Base-by-base conservation (phyloP, 2,888 invertebrate genomes). In the Germaria angustata region DNA sequence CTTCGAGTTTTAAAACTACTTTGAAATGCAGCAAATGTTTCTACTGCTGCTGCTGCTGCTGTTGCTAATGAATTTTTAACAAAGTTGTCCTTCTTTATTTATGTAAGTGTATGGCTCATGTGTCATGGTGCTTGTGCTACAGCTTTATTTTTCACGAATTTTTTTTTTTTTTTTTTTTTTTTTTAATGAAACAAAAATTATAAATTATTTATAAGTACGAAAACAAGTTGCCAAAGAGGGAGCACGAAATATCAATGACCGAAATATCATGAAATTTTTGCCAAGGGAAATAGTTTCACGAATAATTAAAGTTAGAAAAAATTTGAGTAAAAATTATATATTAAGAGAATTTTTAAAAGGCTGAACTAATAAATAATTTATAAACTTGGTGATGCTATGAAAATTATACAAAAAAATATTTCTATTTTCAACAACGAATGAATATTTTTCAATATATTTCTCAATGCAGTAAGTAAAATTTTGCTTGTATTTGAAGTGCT, bases 51-150 rank as follows among this genome's bases (percentile, higher is more conserved):
- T n/a, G n/a, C n/a, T n/a, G n/a, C n/a, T n/a, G n/a, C n/a, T 44
- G 20, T 20, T 66, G 51, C 44, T 69, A 57, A 57, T 69, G 22
- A 44, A 34, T 69, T 69, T 57, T 57, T 69, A 57, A 69, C 24
- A 34, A 69, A 44, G 15, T 32, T 69, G 32, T 59, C 7, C 46
- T 71, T 59, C 34, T n/a, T n/a, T n/a, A n/a, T 39, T 15, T 46
- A 5, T 15, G 36, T 24, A 71, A 57, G 36, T 24, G 17, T 34
- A 57, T 17, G 17, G 32, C 17, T 28, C 24, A n/a, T 41, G 44
- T 24, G 11, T 63, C 2, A 2, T 15, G 8, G 6, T 17, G 17
- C 28, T 20, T 32, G 5, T 53, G n/a, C 6, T 20, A 20, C 1
- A n/a, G 51, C 7, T 53, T 55, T n/a, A 41, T 36, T 53, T 44